Conservation (phyloP, 1,140 invertebrate genomes). For the Melanaphis sacchari region DNA sequence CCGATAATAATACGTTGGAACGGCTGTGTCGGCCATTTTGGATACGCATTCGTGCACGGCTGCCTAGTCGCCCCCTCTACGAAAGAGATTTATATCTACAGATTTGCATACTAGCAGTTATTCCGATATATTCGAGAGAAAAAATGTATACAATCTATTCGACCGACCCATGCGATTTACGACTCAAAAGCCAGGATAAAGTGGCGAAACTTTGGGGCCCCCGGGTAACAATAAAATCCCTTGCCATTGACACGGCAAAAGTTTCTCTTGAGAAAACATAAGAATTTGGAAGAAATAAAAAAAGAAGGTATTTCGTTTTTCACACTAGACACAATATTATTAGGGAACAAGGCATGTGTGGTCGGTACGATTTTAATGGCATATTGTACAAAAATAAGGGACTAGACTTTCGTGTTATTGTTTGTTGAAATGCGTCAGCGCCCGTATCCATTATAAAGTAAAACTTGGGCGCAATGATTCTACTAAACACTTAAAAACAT, state of each 20-base stretch:
- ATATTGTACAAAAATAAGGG: not conserved
- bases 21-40: slow-evolving; percentile 52
- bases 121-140: slow-evolving; percentile 17
- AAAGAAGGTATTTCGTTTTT: not conserved
- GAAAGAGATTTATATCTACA: slow-evolving; percentile 43
- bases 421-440: not conserved
- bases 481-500: not conserved
- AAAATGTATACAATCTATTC: slow-evolving; percentile 26
- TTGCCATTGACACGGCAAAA: slow-evolving; percentile 30
- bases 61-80: not conserved
- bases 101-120: slow-evolving; percentile 53
- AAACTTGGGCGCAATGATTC: not conserved
- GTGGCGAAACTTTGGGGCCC: slow-evolving; percentile 28
- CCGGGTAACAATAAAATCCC: slow-evolving; percentile 48
- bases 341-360: not conserved
- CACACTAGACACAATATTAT: not conserved
- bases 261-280: not conserved
- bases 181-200: not conserved
- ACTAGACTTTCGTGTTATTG: not conserved
- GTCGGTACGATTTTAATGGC: not conserved
- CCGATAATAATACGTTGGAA: slow-evolving; percentile 40
- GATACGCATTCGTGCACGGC: slow-evolving; percentile 45
- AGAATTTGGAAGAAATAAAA: not conserved
- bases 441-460: not conserved
- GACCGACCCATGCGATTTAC: slow-evolving; percentile 53